Conservation (phyloP, 1,140 invertebrate species). For the Eumeta japonica region DNA sequence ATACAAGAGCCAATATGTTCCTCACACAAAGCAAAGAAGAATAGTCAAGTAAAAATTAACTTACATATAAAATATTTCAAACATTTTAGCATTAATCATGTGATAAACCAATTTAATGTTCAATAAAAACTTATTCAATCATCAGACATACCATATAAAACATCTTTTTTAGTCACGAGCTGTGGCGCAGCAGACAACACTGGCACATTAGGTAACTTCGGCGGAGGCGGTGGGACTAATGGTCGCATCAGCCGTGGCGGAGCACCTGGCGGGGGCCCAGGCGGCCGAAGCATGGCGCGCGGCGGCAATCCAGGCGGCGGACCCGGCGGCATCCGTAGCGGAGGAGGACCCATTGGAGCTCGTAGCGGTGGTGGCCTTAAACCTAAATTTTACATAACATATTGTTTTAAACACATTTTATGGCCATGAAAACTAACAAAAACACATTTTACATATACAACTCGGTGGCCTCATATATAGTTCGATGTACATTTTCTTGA, state of each 20-base stretch:
- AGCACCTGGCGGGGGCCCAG: slow-evolving; percentile 57
- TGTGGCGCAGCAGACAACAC: slow-evolving; percentile 82
- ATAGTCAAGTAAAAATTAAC: background rate
- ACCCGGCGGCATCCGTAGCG: slow-evolving; percentile 22
- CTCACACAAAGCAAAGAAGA: no score
- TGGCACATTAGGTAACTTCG: slow-evolving; percentile 61
- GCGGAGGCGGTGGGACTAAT: slow-evolving; percentile 59
- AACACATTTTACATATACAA: no score
- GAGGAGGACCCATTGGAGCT: slow-evolving; percentile 34
- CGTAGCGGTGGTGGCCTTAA: slow-evolving; percentile 64
- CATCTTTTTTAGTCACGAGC: slow-evolving; percentile 68
- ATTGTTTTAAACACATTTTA: background rate
- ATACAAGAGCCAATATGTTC: no score
- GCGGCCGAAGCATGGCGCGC: slow-evolving; percentile 23
- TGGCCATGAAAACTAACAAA: background rate
- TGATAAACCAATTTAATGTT: background rate
- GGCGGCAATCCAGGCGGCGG: slow-evolving; percentile 59
- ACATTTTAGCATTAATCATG: background rate
- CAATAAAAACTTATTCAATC: no score
- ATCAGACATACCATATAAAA: slow-evolving; percentile 44
- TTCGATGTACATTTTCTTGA: no score
- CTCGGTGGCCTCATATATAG: no score
- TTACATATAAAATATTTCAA: background rate
- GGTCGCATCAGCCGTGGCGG: slow-evolving; percentile 60
- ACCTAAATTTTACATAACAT: slow-evolving; percentile 13